Evolutionary conservation across 2,888 invertebrate species (phyloP), one percentile per base, ranked within the genome.

Genomic region (Acleris literana): DNA sequence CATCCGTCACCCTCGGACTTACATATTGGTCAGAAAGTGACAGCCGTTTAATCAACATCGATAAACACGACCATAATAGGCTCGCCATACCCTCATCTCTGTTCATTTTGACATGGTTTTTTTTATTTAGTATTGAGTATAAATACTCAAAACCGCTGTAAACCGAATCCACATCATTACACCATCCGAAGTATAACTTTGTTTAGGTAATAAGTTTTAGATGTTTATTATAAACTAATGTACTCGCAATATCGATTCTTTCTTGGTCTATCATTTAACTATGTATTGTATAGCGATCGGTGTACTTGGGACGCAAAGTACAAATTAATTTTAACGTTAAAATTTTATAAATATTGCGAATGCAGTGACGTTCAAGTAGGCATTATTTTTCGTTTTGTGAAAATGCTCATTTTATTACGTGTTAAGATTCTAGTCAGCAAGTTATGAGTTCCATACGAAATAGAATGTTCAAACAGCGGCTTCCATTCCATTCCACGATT

Each of bases 341-440:
- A 63, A 63, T 63, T 62, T 53, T 53, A 53, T 69, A 63, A 72
- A 76, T 74, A 71, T 76, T 77, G 80, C 79, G 80, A 76, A 78
- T 74, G 76, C 78, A 74, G 64, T 75, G 78, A 71, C 64, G 69
- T 62, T 70, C 68, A 72, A 75, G 71, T 84, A 81, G 80, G 75
- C 70, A 77, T 77, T 76, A 77, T 76, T 78, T 81, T 80, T 80
- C 83, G 85, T 86, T 78, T 88, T 88, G 87, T 90, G 83, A 90
- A 88, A 92, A 92, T 92, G 92, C 92, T 92, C 92, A 92, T 89
- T 87, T 87, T 87, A 82, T 86, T 90, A 88, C 80, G 83, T 89
- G 90, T 86, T 90, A 91, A 90, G 89, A 90, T 88, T 92, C 92
- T 92, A 92, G 92, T 92, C 92, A 92, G 86, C 87, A 84, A 85